Percentiles rank a stretch among this genome's conserved stretches.
phyloP scores from a whole-genome alignment of 2,797 vertebrate genomes.

The Tragelaphus oryx region DNA sequence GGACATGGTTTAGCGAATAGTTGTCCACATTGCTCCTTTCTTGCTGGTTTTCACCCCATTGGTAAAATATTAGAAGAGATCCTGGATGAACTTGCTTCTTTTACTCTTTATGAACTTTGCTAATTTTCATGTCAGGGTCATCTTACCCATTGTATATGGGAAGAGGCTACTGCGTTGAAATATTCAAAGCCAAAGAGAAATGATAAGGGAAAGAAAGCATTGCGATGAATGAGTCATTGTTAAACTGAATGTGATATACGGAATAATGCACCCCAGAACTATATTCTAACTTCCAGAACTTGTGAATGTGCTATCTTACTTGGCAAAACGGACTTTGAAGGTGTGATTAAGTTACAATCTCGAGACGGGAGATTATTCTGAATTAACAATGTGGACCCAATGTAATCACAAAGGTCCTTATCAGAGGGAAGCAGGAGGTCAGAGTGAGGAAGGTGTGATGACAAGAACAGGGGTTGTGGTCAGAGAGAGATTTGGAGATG shows the following conservation, averaged over 20 bases:
- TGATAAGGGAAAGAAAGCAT: background rate
- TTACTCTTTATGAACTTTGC: background rate
- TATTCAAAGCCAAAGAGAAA: background rate
- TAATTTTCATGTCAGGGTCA: background rate
- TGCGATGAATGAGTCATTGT: background rate
- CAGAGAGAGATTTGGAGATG: background rate
- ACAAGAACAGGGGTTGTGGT: background rate
- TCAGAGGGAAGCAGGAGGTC: background rate
- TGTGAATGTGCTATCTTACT: background rate
- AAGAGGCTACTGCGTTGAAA: background rate
- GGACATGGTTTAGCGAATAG: fast-evolving
- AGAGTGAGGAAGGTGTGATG: background rate
- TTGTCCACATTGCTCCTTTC: background rate
- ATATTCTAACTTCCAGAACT: background rate
- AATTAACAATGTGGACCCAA: background rate
- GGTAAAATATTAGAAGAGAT: background rate
- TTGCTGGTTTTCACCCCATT: background rate
- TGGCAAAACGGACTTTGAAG: background rate
- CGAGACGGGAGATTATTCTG: background rate
- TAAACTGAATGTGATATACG: background rate
- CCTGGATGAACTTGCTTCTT: background rate
- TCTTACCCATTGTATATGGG: background rate
- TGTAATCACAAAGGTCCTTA: background rate
- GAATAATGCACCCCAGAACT: background rate
- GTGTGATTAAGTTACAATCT: background rate